Base-by-base conservation (phyloP, 2,888 invertebrate species). In the Mythimna impura region DNA sequence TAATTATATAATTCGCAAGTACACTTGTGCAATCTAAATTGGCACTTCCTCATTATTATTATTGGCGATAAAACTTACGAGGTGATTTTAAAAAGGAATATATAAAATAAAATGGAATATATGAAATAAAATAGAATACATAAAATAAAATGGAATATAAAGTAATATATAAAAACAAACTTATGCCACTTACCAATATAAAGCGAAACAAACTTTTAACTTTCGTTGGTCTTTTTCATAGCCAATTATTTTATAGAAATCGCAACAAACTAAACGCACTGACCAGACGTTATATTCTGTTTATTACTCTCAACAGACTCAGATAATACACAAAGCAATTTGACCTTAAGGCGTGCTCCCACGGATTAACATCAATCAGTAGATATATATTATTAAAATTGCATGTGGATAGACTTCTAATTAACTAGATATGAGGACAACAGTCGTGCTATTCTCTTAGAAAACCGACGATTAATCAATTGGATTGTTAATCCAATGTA, bases 321-420 rank as follows among this genome's bases (percentile, higher is more conserved):
- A 5, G 34, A 54, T 36, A 17, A 30, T 17, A 54, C 3, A 36
- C 25, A 14, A 22, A 25, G 55, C 25, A 43, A 30, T 36, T 43
- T 34, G 34, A 25, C 12, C 14, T 20, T 50, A 20, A 71, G 58
- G 22, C 54, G 17, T 61, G 25, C 30, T 47, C 17, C 25, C 62
- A 47, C n/a, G n/a, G 8, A 70, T 58, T 57, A 50, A 58, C 70
- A 58, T 50, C n/a, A 36, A 50, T 14, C 1, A 55, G 17, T 58
- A n/a, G n/a, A n/a, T n/a, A n/a, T n/a, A 57, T 25, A 25, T 25
- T 25, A 36, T 36, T 36, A 9, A 36, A 36, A 36, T 36, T 9
- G 17, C 17, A 47, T 17, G 17, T 17, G 47, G 5, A 17, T 47
- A 17, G 47, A 17, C 5, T 47, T 47, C 5, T 47, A 47, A 5